Percentiles rank a stretch among this genome's conserved stretches.
These are phyloP conservation scores for Crepidodera aurea DNA, from an alignment of 2,888 invertebrate species.

Conservation along the genomic window DNA sequence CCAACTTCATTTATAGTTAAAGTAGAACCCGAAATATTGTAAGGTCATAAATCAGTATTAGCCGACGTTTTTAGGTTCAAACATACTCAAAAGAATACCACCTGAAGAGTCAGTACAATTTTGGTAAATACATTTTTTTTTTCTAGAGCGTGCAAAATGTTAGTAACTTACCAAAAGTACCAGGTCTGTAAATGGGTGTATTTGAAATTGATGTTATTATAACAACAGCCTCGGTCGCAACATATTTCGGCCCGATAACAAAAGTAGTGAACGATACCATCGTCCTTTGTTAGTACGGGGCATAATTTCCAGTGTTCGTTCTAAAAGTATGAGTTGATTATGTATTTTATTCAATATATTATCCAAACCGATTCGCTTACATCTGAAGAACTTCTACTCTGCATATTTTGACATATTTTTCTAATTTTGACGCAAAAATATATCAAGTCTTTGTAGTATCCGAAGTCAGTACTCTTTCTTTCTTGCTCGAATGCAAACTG, in stretches of 20 bases:
- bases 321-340: too few species aligned
- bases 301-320: slow-evolving; percentile 30
- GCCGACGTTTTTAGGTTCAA: too few species aligned
- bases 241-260: slow-evolving; percentile 33
- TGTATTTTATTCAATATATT: too few species aligned
- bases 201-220: too few species aligned
- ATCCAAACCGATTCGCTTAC: slow-evolving; percentile 3
- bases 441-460: too few species aligned
- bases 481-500: too few species aligned
- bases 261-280: slow-evolving; percentile 24
- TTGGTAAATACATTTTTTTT: too few species aligned
- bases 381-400: slow-evolving; percentile 17
- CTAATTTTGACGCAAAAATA: background rate
- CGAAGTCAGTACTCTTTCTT: too few species aligned
- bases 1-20: background rate
- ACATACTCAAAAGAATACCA: too few species aligned
- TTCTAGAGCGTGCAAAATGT: background rate
- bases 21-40: background rate
- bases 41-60: too few species aligned
- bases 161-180: slow-evolving; percentile 36
- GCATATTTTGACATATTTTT: slow-evolving; percentile 28
- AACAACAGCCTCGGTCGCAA: slow-evolving; percentile 35
- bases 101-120: too few species aligned
- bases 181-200: slow-evolving; percentile 33
- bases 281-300: slow-evolving; percentile 7